A percentile compares a stretch with the other conserved stretches of the same genome.
These are phyloP conservation scores for Neoarius graeffei DNA, from an alignment of 2,113 vertebrate species.

Conservation along the genomic window DNA sequence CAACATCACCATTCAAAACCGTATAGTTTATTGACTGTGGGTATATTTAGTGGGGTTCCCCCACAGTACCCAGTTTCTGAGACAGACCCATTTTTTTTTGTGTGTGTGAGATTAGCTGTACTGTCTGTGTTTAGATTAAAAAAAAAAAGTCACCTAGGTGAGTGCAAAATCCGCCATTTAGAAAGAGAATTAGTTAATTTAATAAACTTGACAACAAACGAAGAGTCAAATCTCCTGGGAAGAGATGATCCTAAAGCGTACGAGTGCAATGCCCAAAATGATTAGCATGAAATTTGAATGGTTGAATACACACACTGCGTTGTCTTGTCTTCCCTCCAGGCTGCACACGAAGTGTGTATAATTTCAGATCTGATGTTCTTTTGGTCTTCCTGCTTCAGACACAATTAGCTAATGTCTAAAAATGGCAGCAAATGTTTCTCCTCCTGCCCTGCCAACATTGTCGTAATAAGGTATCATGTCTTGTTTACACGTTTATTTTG, in stretches of 20 bases:
- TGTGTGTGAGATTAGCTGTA: no score
- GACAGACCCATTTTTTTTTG: no score
- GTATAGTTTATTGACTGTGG: no score
- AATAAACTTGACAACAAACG: neutral
- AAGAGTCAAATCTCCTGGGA: neutral
- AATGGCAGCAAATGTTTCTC: neutral
- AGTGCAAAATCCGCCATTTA: neutral
- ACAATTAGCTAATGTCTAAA: neutral
- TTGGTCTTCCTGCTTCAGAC: neutral
- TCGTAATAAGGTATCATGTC: neutral
- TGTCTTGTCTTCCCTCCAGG: neutral
- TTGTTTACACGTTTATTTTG: slow-evolving; percentile 37
- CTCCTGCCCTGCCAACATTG: neutral
- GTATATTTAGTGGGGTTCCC: no score
- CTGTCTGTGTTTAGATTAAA: no score
- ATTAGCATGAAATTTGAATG: neutral
- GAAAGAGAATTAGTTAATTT: neutral
- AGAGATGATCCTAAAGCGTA: neutral
- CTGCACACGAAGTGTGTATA: neutral
- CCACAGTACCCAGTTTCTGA: no score
- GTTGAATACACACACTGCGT: neutral
- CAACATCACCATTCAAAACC: no score
- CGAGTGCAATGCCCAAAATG: neutral
- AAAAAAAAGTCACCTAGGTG: no score
- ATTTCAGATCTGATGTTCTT: slow-evolving; percentile 9